Base-by-base conservation (phyloP, 2,113 vertebrate genomes). In the Oreotrochilus melanogaster region DNA sequence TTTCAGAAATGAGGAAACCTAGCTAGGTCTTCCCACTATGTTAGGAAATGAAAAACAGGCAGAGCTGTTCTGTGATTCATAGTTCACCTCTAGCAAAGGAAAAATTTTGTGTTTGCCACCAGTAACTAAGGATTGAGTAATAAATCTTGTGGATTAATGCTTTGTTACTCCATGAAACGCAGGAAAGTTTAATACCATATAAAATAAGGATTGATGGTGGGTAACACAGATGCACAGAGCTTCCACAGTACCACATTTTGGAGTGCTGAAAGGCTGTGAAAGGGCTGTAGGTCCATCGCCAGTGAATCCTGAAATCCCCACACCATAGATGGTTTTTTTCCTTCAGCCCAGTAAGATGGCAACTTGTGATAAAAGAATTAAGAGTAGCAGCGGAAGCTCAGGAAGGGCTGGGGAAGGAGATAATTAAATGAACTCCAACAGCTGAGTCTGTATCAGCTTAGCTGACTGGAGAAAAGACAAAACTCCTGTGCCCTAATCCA, bases 271-370 rank as follows among this genome's bases (percentile, higher is more conserved):
- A 57, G 66, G 21, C 4, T 90, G 84, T 6, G 78, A 61, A 35
- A 60, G 10, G 72, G 98, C 98, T 3, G 60, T 79, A 57, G 88
- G 96, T 93, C 98, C 98, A 73, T 96, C 97, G 11, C 98, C 98
- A 27, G 96, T 99, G 94, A 98, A 97, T n/a, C 97, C 98, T 30
- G 98, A 97, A 78, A 99, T 72, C 71, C 97, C 93, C 28, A 98
- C 96, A n/a, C 21, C 71, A 71, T 98, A 98, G 1, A 18, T 7
- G 3, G 78, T 98, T 48, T 94, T 96, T 56, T 72, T 95, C 35
- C 83, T 95, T 91, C 9, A 99, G 97, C n/a, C 92, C 43, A 0
- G 21, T 58, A 25, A 99, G 54, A 82, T 60, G 37, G 58, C 95
- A 98, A 43, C 64, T 96, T 83, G 92, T 98, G 6, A 51, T 18